Conservation (phyloP, 2,797 vertebrate species). For the Parauchenoglanis ngamensis region DNA sequence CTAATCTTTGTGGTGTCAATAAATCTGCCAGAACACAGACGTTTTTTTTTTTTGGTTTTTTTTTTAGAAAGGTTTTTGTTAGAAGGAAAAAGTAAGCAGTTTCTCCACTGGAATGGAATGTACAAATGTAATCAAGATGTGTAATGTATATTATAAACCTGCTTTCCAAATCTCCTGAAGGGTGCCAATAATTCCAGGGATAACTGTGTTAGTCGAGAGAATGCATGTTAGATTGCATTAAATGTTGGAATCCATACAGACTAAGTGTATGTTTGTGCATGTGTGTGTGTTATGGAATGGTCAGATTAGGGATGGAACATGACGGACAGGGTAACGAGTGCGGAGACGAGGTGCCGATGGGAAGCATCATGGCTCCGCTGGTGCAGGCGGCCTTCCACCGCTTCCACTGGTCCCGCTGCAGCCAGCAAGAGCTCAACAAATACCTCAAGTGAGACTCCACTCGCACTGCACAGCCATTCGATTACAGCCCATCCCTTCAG, state of each 20-base stretch:
- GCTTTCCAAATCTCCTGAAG: background rate
- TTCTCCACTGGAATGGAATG: background rate
- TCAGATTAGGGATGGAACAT: slow-evolving; percentile 96
- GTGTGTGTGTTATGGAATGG: slow-evolving; percentile 8
- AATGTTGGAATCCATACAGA: slow-evolving; percentile 15
- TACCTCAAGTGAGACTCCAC: slow-evolving; percentile 87
- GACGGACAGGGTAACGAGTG: slow-evolving; percentile 97
- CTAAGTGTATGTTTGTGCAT: slow-evolving; percentile 58
- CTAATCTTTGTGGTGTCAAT: background rate
- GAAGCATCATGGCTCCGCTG: slow-evolving; percentile 98
- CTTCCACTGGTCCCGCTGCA: slow-evolving; percentile 98
- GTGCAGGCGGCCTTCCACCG: slow-evolving; percentile 97
- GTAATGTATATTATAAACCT: background rate
- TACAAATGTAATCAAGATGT: background rate
- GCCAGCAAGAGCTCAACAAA: slow-evolving; percentile 92
- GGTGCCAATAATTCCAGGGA: background rate
- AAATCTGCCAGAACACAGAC: background rate
- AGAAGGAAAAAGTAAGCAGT: background rate
- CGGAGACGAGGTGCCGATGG: slow-evolving; percentile 94
- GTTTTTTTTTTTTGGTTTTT: background rate
- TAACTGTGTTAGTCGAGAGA: background rate
- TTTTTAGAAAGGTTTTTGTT: background rate
- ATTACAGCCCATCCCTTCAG: background rate
- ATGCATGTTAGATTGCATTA: slow-evolving; percentile 8
- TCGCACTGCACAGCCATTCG: background rate